phyloP scores from a whole-genome alignment of 2,113 vertebrate genomes.

The Limanda limanda region DNA sequence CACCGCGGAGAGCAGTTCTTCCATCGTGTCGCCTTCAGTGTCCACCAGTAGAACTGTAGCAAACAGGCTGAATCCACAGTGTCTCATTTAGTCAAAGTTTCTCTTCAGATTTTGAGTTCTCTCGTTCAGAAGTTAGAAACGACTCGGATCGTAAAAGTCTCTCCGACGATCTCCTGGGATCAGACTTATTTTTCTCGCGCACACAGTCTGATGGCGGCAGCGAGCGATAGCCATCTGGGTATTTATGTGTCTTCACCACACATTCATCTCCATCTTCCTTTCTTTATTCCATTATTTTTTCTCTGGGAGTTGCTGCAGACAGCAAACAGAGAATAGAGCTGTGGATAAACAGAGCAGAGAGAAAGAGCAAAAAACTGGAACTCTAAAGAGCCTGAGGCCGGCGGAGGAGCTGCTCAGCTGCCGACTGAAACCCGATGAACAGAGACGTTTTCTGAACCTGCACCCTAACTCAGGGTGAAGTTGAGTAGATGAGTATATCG shows the following conservation, averaged over 20 bases:
- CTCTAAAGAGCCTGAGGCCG: slow-evolving; percentile 22
- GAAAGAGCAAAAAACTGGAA: slow-evolving; percentile 19
- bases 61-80: not conserved
- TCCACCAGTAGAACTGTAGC: not conserved
- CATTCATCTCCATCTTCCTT: slow-evolving; percentile 21
- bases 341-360: slow-evolving; percentile 40
- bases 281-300: slow-evolving; percentile 10
- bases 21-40: not conserved
- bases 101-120: not conserved
- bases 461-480: slow-evolving; percentile 42
- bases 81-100: not conserved
- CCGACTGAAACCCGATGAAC: slow-evolving; percentile 33
- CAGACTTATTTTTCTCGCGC: slow-evolving; percentile 11
- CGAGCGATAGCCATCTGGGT: slow-evolving; percentile 36
- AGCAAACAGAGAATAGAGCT: slow-evolving; percentile 29
- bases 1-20: no score
- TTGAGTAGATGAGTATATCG: slow-evolving; percentile 11
- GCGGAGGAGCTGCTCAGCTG: not conserved
- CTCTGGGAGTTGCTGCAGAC: slow-evolving; percentile 17
- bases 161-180: not conserved
- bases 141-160: not conserved
- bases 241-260: slow-evolving; percentile 18
- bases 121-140: not conserved
- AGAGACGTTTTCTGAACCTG: slow-evolving; percentile 21
- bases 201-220: slow-evolving; percentile 28